Evolutionary conservation across 2,888 invertebrate genomes (phyloP), one percentile per base, ranked within the genome.

Genomic region (Rhodophaea formosa): DNA sequence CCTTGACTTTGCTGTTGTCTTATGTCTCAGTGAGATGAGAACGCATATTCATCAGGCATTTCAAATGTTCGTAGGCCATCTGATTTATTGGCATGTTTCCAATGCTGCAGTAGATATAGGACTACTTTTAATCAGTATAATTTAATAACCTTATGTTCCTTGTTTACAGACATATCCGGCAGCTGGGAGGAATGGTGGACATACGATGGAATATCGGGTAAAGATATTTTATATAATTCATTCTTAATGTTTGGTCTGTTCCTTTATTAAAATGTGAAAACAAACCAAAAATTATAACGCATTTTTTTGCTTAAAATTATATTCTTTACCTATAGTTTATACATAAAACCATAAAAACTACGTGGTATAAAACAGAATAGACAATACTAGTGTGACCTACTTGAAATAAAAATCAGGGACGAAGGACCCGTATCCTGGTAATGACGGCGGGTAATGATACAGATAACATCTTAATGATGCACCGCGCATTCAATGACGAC

Each of bases 111-210:
- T n/a, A n/a, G n/a, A n/a, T n/a, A n/a, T n/a, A n/a, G n/a, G n/a
- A n/a, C n/a, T n/a, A n/a, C n/a, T n/a, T n/a, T n/a, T n/a, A n/a
- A n/a, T n/a, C n/a, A n/a, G n/a, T n/a, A n/a, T n/a, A n/a, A n/a
- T n/a, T n/a, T n/a, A n/a, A n/a, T n/a, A n/a, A n/a, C n/a, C n/a
- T 17, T 12, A 7, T 10, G 1, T 69, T 69, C 77, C 78, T 79
- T 77, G 76, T 76, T 94, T 93, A 17, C 93, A 95, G 95, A 94
- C 82, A 94, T 93, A 66, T 92, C 94, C 69, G 95, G 95, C 72
- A 96, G 95, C 85, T 96, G 96, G 96, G 96, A 96, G 80, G 95
- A 96, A 91, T 96, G 96, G 96, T 96, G 96, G 96, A 96, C 96
- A 0, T 96, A 96, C 91, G 96, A 96, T 78, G 96, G 96, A 30